Conservation (phyloP, 2,113 vertebrate genomes). For the Probosciger aterrimus region DNA sequence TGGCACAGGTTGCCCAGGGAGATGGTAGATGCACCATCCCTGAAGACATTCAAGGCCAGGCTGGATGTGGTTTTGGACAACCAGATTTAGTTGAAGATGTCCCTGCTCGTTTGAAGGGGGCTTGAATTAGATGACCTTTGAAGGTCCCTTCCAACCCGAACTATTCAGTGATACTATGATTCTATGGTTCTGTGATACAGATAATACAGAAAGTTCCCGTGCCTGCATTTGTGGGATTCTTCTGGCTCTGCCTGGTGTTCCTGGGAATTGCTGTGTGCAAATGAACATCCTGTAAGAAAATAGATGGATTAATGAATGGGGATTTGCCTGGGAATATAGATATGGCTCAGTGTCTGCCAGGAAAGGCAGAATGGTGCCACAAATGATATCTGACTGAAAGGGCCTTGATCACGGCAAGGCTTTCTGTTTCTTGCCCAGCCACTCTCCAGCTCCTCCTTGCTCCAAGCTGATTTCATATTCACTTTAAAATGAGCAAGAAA, state of each 20-base stretch:
- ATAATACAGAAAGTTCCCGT: fast-evolving
- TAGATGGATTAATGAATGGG: background rate
- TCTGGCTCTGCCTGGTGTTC: background rate
- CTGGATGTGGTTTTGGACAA: background rate
- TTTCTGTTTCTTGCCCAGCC: background rate
- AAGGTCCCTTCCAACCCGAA: background rate
- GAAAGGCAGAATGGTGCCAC: background rate
- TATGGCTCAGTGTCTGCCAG: background rate
- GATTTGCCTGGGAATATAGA: background rate
- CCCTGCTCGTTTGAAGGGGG: background rate
- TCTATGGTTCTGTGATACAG: background rate
- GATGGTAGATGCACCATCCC: background rate
- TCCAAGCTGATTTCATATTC: background rate
- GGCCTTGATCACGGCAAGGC: background rate
- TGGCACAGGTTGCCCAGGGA: background rate
- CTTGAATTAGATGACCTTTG: background rate
- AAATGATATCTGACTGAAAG: background rate
- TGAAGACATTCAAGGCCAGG: background rate
- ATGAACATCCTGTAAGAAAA: too few relatives aligned
- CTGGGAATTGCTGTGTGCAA: background rate
- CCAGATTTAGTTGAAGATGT: background rate
- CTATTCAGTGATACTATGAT: background rate
- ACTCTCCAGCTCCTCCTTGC: background rate
- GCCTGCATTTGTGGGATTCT: fast-evolving
- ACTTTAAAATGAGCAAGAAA: background rate